Percentiles rank a stretch among this genome's conserved stretches.
Conservation (phyloP, 2,797 vertebrate genomes). For the Pseudochirops cupreus region DNA sequence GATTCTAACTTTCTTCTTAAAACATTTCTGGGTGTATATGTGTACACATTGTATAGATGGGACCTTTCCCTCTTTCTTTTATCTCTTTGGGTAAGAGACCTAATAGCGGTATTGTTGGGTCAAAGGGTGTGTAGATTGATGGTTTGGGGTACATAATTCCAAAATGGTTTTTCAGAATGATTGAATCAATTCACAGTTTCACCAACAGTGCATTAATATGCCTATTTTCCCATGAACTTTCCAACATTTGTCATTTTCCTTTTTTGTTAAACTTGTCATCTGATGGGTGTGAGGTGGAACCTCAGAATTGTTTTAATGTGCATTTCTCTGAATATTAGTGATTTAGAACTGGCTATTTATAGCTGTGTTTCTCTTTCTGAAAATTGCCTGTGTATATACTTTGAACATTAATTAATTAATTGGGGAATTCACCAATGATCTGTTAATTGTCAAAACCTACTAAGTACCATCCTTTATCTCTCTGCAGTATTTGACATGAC, state of each 20-base stretch:
- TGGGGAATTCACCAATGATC: background rate
- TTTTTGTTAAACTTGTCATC: background rate
- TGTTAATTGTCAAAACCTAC: background rate
- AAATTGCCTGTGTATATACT: background rate
- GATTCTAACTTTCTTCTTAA: background rate
- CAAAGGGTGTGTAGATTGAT: background rate
- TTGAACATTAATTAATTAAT: background rate
- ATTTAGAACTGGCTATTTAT: background rate
- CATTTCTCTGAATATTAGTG: background rate
- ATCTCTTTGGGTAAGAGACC: background rate
- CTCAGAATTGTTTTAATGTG: background rate
- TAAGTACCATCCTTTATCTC: background rate
- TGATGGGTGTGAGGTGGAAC: background rate
- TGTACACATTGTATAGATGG: background rate
- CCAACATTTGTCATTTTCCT: background rate
- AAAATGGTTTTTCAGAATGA: background rate
- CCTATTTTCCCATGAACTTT: background rate
- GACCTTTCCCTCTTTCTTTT: background rate
- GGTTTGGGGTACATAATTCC: background rate
- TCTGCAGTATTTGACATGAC: background rate
- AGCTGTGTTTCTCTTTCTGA: background rate
- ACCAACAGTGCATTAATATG: background rate
- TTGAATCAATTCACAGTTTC: background rate
- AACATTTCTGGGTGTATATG: background rate
- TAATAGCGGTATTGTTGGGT: background rate